These are phyloP conservation scores for Saturnia japonica DNA, from an alignment of 2,888 invertebrate genomes.

Conservation along the genomic window DNA sequence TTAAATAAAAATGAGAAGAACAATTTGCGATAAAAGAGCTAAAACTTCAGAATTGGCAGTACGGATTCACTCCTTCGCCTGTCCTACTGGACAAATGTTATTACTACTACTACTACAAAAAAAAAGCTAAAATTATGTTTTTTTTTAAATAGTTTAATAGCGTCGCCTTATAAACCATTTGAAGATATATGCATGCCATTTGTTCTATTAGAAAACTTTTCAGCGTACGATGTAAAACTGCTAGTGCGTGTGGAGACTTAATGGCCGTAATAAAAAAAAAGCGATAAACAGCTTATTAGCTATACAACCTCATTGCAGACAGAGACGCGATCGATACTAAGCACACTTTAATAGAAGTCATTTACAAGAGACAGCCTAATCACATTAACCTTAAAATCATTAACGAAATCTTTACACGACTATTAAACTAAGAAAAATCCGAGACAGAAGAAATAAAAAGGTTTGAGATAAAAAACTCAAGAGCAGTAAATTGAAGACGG, in stretches of 20 bases:
- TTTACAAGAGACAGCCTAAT: neutral
- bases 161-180: neutral
- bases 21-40: too few relatives aligned
- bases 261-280: neutral
- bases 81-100: too few relatives aligned
- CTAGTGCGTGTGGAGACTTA: neutral
- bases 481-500: slow-evolving; percentile 9
- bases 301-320: neutral
- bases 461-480: slow-evolving; percentile 19
- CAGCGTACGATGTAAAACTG: neutral
- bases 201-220: neutral
- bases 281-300: neutral
- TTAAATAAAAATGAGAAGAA: too few relatives aligned
- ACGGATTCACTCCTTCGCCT: too few relatives aligned
- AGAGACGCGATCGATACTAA: neutral
- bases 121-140: neutral
- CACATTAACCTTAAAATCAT: neutral
- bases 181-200: too few relatives aligned
- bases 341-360: neutral
- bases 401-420: neutral
- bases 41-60: too few relatives aligned
- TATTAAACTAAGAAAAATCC: neutral
- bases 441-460: slow-evolving; percentile 17
- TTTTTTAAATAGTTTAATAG: neutral
- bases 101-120: too few relatives aligned